phyloP scores from a whole-genome alignment of 2,888 invertebrate species.

The Phrixothrix hirtus region DNA sequence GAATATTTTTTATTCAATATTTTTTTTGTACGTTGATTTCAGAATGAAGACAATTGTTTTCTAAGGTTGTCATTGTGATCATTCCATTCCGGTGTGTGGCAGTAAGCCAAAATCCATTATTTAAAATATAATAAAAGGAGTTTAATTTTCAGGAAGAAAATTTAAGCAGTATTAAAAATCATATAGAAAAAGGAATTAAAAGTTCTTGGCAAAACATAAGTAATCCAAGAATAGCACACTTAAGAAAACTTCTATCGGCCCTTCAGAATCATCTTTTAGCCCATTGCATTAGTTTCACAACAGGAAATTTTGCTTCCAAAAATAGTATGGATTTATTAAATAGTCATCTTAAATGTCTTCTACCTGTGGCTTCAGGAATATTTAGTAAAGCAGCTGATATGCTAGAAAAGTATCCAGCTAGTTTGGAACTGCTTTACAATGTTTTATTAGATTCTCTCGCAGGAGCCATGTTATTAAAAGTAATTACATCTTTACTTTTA shows the following conservation, averaged over 20 bases:
- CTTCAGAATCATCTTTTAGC: constrained; percentile 65
- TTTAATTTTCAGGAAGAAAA: constrained; percentile 47
- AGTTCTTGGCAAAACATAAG: constrained; percentile 45
- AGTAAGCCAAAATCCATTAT: too few species aligned
- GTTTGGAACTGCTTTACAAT: constrained; percentile 55
- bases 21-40: too few species aligned
- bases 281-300: constrained; percentile 50
- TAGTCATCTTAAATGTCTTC: constrained; percentile 47
- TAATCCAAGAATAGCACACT: constrained; percentile 51
- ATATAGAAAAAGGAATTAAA: constrained; percentile 43
- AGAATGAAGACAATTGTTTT: too few species aligned
- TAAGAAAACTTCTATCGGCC: constrained; percentile 61
- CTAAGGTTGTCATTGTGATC: too few species aligned
- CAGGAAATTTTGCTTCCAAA: constrained; percentile 29
- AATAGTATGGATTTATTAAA: constrained; percentile 37
- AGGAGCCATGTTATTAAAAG: constrained; percentile 63
- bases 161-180: constrained; percentile 43
- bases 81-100: too few species aligned
- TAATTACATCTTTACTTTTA: constrained; percentile 61
- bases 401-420: constrained; percentile 48
- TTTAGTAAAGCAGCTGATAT: constrained; percentile 50
- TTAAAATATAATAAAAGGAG: too few species aligned
- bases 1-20: too few species aligned
- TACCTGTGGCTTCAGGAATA: constrained; percentile 47
- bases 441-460: constrained; percentile 61